phyloP scores from a whole-genome alignment of 2,113 vertebrate species.

The Cacatua alba region DNA sequence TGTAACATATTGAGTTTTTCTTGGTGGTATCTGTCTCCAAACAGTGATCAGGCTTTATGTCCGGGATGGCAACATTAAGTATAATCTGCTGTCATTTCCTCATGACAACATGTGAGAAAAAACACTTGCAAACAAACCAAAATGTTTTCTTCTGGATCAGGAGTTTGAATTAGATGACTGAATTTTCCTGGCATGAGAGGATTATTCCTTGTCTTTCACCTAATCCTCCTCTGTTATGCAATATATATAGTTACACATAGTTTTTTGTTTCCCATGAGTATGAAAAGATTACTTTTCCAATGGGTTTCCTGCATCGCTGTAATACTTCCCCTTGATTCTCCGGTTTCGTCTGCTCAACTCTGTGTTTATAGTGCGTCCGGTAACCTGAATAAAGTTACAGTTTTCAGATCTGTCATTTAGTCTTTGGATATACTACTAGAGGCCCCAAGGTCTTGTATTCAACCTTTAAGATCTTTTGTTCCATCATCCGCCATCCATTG shows the following conservation, averaged over 20 bases:
- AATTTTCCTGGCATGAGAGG: conserved; percentile 67
- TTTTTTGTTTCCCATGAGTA: conserved; percentile 31
- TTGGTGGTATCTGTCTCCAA: conserved; percentile 1
- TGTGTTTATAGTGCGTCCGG: neutral
- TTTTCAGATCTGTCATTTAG: conserved; percentile 18
- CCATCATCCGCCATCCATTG: neutral
- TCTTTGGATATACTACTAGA: neutral
- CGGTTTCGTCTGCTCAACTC: conserved; percentile 27
- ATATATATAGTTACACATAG: conserved; percentile 43
- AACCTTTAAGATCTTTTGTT: conserved; percentile 31
- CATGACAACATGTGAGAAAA: conserved; percentile 28
- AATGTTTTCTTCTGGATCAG: conserved; percentile 58
- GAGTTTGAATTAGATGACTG: conserved; percentile 68
- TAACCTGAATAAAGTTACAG: conserved; percentile 35
- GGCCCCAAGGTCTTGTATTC: conserved; percentile 21
- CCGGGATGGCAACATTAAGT: neutral
- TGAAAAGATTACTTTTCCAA: conserved; percentile 68
- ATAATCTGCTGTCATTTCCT: conserved; percentile 17
- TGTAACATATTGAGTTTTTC: neutral
- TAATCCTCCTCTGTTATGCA: conserved; percentile 58
- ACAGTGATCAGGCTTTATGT: neutral
- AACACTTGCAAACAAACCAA: conserved; percentile 60
- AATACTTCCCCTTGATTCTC: conserved; percentile 57
- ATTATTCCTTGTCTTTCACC: conserved; percentile 61
- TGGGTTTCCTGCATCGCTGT: conserved; percentile 39